Conservation (phyloP, 2,797 vertebrate genomes). For the Toxotes lorentzi region DNA sequence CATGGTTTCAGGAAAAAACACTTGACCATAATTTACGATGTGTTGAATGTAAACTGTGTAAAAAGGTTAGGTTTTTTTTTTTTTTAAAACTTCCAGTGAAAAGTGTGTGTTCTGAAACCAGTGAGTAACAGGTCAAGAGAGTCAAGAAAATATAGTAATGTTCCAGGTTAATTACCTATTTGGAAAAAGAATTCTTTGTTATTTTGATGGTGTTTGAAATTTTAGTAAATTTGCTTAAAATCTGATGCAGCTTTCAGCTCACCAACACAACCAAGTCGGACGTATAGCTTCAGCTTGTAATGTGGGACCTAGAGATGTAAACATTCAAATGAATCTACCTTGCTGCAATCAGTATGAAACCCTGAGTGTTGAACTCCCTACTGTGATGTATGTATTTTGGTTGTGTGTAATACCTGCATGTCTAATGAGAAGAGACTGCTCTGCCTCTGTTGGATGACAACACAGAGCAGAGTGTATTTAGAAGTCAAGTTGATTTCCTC, state of each 20-base stretch:
- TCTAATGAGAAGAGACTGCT: conserved; percentile 60
- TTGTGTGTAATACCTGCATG: conserved; percentile 38
- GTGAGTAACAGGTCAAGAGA: background rate
- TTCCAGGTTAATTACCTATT: background rate
- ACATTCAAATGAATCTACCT: conserved; percentile 32
- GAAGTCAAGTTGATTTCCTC: conserved; percentile 51
- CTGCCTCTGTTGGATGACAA: conserved; percentile 43
- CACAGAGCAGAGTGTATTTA: conserved; percentile 30
- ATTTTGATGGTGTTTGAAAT: background rate
- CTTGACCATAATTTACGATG: background rate
- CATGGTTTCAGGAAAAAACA: background rate
- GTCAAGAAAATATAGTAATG: background rate
- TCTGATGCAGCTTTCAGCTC: background rate
- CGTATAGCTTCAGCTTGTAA: background rate
- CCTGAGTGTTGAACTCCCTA: conserved; percentile 8
- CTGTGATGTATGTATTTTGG: conserved; percentile 42
- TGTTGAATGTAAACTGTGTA: background rate
- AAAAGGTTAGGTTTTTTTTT: background rate
- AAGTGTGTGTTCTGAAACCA: background rate
- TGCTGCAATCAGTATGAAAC: conserved; percentile 45
- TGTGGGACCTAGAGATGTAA: conserved; percentile 27
- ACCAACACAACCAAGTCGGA: background rate
- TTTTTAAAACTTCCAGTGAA: background rate
- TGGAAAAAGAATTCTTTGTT: background rate
- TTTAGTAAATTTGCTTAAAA: background rate